Percentiles rank a stretch among this genome's conserved stretches.
phyloP scores from a whole-genome alignment of 2,888 invertebrate genomes.

The Saturnia pavonia region DNA sequence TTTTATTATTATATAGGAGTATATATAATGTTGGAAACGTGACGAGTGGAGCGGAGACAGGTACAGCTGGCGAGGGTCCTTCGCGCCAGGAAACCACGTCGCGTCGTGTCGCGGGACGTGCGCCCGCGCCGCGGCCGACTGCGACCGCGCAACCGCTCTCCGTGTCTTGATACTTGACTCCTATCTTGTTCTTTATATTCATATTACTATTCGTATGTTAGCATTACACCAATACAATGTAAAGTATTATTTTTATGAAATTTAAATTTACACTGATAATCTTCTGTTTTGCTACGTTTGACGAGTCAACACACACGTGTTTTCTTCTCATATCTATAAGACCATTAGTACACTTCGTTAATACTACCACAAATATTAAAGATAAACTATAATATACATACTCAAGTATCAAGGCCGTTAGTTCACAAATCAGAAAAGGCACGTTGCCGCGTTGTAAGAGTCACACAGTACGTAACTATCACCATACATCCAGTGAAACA shows the following conservation, averaged over 20 bases:
- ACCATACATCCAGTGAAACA: slow-evolving; percentile 15
- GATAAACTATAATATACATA: neutral
- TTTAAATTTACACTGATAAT: neutral
- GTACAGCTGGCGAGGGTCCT: slow-evolving; percentile 22
- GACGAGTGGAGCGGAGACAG: slow-evolving; percentile 19
- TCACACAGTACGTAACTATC: slow-evolving; percentile 16
- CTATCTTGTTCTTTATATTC: neutral
- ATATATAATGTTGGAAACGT: slow-evolving; percentile 17
- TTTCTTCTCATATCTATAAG: neutral
- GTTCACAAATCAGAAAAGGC: neutral
- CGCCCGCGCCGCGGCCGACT: slow-evolving; percentile 24
- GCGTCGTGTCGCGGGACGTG: slow-evolving; percentile 30
- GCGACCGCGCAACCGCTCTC: slow-evolving; percentile 19
- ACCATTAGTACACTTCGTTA: neutral
- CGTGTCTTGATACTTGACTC: slow-evolving; percentile 15
- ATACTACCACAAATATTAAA: neutral
- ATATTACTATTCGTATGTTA: neutral
- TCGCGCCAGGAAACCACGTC: slow-evolving; percentile 41
- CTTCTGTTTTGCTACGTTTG: neutral
- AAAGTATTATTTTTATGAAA: neutral
- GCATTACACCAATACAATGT: neutral
- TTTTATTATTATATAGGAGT: neutral
- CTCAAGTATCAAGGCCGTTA: slow-evolving; percentile 18
- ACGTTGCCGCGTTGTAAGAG: slow-evolving; percentile 20
- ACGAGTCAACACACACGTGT: neutral